Base-by-base conservation (phyloP, 2,888 invertebrate species). In the Melangyna quadrimaculata region DNA sequence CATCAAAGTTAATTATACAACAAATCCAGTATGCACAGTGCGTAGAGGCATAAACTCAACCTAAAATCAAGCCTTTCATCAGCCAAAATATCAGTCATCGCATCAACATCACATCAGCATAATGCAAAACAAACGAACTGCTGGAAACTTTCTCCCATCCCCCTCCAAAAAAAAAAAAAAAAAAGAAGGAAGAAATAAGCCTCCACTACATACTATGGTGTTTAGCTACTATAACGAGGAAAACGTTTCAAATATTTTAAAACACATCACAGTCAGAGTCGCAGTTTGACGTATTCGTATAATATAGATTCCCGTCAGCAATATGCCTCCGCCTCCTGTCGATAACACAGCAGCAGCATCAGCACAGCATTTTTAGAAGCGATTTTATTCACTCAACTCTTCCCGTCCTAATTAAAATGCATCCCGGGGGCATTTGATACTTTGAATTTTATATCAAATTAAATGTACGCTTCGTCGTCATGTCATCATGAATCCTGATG, bases 361-460 rank as follows among this genome's bases (percentile, higher is more conserved):
- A 43, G 43, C 24, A 12, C 32, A 48, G n/a, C 3, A 67, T 61
- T 61, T 61, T 27, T 19, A 61, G 37, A 53, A 65, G 35, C 57
- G 57, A 83, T 70, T 78, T 83, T 59, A 70, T 73, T 73, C 78
- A 45, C 70, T 78, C 55, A 78, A 70, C 55, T 73, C 32, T 55
- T 69, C 43, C 63, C 63, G 73, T 40, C 70, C 78, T 78, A 83
- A 83, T 83, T 83, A 83, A 83, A 78, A 73, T 17, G 73, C 70
- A 65, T 59, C 84, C 80, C 80, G 8, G 71, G 70, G 67, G 80
- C 71, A 43, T 75, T 27, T 67, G 78, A 75, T 81, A 78, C 78
- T 87, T 86, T 78, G 78, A 87, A 87, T 87, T 82, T 81, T 82
- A 87, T 87, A 81, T 82, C 78, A 81, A 87, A 87, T 87, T 87